phyloP scores from a whole-genome alignment of 2,113 vertebrate species.

The Corythoichthys haematopterus region DNA sequence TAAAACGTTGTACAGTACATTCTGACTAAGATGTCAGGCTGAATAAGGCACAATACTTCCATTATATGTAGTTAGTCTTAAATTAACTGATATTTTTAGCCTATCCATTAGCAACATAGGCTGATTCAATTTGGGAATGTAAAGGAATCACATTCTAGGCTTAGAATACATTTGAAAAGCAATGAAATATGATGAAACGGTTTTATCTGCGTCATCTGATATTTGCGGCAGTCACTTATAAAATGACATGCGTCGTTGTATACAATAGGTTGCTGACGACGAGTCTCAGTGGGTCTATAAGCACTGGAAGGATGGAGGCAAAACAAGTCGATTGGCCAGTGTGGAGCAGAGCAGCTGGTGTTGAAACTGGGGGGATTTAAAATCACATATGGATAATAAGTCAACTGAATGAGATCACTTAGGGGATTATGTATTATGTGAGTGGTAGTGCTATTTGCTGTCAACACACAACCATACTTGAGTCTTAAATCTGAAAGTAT shows the following conservation, averaged over 20 bases:
- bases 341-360: conserved; percentile 23
- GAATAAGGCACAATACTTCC: conserved; percentile 34
- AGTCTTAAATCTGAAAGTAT: neutral
- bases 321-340: conserved; percentile 72
- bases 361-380: conserved; percentile 21
- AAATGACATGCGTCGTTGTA: conserved; percentile 69
- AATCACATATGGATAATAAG: conserved; percentile 6
- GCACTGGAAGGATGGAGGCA: conserved; percentile 62
- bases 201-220: conserved; percentile 74
- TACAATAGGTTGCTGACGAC: conserved; percentile 65
- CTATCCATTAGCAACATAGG: conserved; percentile 53
- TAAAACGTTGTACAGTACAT: conserved; percentile 30
- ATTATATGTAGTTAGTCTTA: conserved; percentile 62
- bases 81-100: conserved; percentile 74
- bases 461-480: neutral
- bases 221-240: conserved; percentile 75
- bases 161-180: conserved; percentile 74
- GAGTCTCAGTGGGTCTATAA: conserved; percentile 65
- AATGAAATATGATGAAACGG: conserved; percentile 79
- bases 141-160: conserved; percentile 76
- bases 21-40: conserved; percentile 32
- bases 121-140: conserved; percentile 70
- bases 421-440: neutral
- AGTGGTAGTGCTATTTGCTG: neutral
- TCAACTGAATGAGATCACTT: neutral